Evolutionary conservation across 2,797 vertebrate species (phyloP), one percentile per base, ranked within the genome.

Genomic region (Neosalanx taihuensis): DNA sequence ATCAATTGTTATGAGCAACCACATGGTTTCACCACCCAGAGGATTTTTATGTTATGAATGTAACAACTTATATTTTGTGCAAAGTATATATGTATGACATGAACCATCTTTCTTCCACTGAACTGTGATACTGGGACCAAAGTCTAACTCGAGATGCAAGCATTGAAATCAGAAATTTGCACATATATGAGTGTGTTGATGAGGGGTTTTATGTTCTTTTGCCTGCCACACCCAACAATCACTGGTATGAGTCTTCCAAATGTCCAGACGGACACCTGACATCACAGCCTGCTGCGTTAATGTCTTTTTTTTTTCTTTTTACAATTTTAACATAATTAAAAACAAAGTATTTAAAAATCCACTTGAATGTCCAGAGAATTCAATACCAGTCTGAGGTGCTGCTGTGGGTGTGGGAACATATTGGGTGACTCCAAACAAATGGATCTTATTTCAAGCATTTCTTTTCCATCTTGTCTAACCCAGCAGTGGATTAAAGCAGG

Each of bases 261-360:
- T 63, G 33, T 78, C 61, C 76, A n/a, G 2, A 35, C 75, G 13
- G 1, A 35, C 23, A 56, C 35, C 51, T 72, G 12, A 71, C 17
- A 10, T 56, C 41, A 72, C 23, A 51, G n/a, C 13, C 49, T 58
- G 35, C 33, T 60, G 35, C 60, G 56, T 41, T 69, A 63, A 20
- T 18, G 9, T 62, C 75, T 80, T 37, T 74, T 53, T 75, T 57
- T 56, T 77, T 83, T 78, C 74, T 57, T 56, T 78, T 83, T 78
- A 1, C 72, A 53, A 72, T 62, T 70, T 74, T 84, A 53, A 66
- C 66, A 71, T 72, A 76, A 83, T 84, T 79, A 86, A 84, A 79
- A 73, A 58, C 0, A 63, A 64, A n/a, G 5, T 29, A 67, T 29
- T 51, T 31, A 62, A 64, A 58, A 57, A 30, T 37, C 13, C 17